Conservation (phyloP, 2,797 vertebrate genomes). For the Myotis planiceps region DNA sequence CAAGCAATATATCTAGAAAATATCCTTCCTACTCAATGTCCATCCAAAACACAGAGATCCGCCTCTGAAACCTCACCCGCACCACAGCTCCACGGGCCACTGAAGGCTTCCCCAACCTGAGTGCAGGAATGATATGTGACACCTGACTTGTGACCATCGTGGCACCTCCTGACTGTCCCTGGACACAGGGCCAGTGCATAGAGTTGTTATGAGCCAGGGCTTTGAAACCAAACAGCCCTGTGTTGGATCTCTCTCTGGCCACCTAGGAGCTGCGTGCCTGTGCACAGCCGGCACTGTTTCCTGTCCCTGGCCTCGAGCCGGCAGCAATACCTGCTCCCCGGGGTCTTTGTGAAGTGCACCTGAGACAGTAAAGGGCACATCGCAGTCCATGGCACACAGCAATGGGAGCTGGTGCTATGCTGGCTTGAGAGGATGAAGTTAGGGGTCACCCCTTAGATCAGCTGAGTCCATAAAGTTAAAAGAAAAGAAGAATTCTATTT, state of each 20-base stretch:
- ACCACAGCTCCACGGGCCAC: background rate
- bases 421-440: background rate
- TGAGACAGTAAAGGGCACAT: background rate
- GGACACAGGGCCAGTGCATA: background rate
- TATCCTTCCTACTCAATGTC: no score
- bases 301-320: background rate
- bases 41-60: background rate
- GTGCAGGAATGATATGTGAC: accelerated
- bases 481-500: background rate
- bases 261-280: accelerated
- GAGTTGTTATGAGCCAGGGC: accelerated
- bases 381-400: background rate
- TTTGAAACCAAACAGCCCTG: background rate
- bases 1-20: background rate
- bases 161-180: background rate
- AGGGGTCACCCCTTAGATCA: background rate
- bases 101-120: background rate
- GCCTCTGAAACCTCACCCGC: background rate
- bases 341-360: background rate
- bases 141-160: accelerated
- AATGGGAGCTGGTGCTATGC: background rate
- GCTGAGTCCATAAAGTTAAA: background rate
- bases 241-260: background rate
- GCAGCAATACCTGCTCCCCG: accelerated
- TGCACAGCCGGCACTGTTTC: background rate